phyloP scores from a whole-genome alignment of 2,888 invertebrate genomes.

The Limenitis camilla region DNA sequence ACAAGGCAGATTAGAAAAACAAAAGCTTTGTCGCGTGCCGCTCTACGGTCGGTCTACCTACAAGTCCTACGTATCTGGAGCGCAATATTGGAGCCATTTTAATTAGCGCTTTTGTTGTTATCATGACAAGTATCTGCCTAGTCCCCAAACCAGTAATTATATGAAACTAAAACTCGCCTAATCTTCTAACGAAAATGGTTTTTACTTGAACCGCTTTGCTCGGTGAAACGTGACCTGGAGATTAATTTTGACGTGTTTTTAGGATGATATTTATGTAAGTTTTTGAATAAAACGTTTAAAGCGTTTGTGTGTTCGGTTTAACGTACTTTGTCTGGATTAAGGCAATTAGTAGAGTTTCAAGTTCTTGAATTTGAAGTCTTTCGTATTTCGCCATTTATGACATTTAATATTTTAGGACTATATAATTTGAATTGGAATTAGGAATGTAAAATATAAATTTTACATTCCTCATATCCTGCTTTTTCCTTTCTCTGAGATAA shows the following conservation, averaged over 20 bases:
- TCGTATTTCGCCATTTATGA: too few species aligned
- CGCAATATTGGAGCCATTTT: conserved; percentile 48
- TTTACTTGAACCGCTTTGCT: background rate
- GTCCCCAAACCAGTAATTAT: background rate
- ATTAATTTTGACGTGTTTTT: background rate
- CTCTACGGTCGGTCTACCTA: conserved; percentile 17
- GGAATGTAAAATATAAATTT: too few species aligned
- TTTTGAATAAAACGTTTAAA: conserved; percentile 1
- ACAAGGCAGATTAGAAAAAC: conserved; percentile 37
- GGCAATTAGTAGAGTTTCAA: background rate
- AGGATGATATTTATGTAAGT: background rate
- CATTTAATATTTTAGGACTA: too few species aligned
- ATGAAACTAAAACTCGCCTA: background rate
- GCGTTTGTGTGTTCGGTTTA: too few species aligned
- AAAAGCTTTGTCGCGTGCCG: conserved; percentile 50
- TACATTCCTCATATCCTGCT: too few species aligned
- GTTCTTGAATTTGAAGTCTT: background rate
- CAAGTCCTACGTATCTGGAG: conserved; percentile 36
- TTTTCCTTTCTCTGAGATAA: too few species aligned
- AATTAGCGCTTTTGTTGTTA: conserved; percentile 56
- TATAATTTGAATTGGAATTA: too few species aligned
- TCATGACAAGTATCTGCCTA: conserved; percentile 38
- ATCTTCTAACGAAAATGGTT: background rate
- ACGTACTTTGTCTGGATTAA: background rate
- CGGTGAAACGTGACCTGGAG: conserved; percentile 1